Evolutionary conservation across 2,888 invertebrate genomes (phyloP).

Genomic region (Sipunculus nudus): DNA sequence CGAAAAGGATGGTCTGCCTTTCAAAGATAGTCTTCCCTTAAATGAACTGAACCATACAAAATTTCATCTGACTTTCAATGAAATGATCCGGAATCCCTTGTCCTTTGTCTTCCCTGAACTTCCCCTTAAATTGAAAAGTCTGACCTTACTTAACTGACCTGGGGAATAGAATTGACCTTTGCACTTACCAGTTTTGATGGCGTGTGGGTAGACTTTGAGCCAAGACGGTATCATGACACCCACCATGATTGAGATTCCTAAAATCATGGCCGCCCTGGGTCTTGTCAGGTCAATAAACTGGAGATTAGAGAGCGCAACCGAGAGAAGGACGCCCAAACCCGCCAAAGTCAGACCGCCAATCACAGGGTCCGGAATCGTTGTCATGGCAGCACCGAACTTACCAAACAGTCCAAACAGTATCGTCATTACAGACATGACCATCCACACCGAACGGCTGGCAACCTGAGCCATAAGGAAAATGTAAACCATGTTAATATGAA

Average conservation of each 20-base stretch:
- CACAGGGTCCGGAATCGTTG: conserved; percentile 14
- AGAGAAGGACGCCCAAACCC: not conserved
- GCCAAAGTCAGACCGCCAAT: not conserved
- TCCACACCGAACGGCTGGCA: not conserved
- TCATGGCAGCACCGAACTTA: conserved; percentile 7
- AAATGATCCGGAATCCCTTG: too few relatives aligned
- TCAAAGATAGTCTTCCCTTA: too few relatives aligned
- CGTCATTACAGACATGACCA: not conserved
- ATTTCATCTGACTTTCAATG: too few relatives aligned
- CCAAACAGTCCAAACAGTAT: conserved; percentile 1
- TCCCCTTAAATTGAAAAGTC: too few relatives aligned
- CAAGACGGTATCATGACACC: conserved; percentile 2
- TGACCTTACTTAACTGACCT: too few relatives aligned
- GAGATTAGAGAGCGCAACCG: not conserved
- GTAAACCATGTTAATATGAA: too few relatives aligned
- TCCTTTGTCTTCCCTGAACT: too few relatives aligned
- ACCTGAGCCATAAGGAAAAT: too few relatives aligned
- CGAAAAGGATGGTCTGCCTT: too few relatives aligned
- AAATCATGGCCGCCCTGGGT: not conserved
- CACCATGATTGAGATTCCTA: not conserved
- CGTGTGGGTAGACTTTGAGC: not conserved
- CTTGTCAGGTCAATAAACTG: not conserved
- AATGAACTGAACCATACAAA: too few relatives aligned
- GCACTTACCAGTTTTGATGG: conserved; percentile 12
- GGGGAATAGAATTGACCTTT: too few relatives aligned